phyloP scores from a whole-genome alignment of 2,888 invertebrate genomes.

The Papilio elwesi region DNA sequence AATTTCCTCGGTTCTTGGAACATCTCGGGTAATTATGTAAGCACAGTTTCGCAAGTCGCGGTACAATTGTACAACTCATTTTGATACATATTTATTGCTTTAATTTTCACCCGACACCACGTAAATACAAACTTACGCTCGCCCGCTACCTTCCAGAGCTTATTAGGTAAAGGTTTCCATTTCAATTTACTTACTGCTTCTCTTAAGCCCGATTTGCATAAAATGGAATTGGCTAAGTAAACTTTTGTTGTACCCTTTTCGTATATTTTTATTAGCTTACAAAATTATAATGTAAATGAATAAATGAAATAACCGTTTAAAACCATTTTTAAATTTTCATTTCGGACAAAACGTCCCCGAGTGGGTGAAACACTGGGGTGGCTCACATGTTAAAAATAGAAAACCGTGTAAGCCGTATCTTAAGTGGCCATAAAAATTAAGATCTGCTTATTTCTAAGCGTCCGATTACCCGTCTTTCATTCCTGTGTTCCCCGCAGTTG shows the following conservation, averaged over 20 bases:
- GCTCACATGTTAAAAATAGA: too few species aligned
- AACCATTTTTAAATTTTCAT: background rate
- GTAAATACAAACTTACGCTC: constrained; percentile 31
- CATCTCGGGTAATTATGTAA: constrained; percentile 20
- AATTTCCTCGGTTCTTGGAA: constrained; percentile 1
- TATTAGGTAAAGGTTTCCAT: constrained; percentile 27
- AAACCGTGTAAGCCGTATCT: too few species aligned
- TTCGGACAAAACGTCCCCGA: too few species aligned
- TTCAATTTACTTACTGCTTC: constrained; percentile 28
- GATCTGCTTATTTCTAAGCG: too few species aligned
- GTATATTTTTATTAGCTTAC: background rate
- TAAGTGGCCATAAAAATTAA: too few species aligned
- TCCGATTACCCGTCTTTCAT: too few species aligned
- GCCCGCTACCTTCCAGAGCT: constrained; percentile 28
- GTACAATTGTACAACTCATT: constrained; percentile 25
- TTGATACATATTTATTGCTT: constrained; percentile 35
- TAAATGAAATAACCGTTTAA: background rate
- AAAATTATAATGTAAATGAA: background rate
- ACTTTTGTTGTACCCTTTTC: background rate
- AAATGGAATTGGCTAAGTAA: constrained; percentile 9
- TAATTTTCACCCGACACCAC: constrained; percentile 30
- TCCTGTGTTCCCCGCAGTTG: too few species aligned
- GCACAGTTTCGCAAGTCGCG: constrained; percentile 8
- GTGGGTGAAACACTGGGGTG: too few species aligned
- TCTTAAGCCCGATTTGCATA: constrained; percentile 17